Evolutionary conservation across 2,888 invertebrate genomes (phyloP), one percentile per base, ranked within the genome.

Genomic region (Meandrusa payeni): DNA sequence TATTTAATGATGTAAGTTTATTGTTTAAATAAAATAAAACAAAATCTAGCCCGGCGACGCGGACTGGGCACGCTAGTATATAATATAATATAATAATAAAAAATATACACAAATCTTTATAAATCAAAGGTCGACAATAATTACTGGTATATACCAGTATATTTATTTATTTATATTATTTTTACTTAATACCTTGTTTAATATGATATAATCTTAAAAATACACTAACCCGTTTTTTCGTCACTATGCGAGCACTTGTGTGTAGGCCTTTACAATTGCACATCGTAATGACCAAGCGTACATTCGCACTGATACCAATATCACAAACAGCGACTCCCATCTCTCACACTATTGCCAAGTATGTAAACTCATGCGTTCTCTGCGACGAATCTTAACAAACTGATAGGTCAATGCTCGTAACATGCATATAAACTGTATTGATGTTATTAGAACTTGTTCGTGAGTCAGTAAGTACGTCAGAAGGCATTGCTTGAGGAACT

Each of bases 361-460:
- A 22, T 48, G 44, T 23, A 23, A 33, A 46, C 27, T 31, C 44
- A 61, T 69, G 51, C 60, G 65, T 59, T 55, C 38, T 51, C 61
- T 37, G 27, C 61, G 54, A 63, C 28, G 59, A 48, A 45, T 59
- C 50, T 49, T 46, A 54, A 54, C 49, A 56, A 51, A 75, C 74
- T 76, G 66, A 61, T 59, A 46, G 42, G 48, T 43, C 52, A 53
- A 47, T 54, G 57, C 59, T 59, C 55, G 63, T 61, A 64, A 59
- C 60, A 64, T 60, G 56, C 66, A 55, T 39, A 41, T 32, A 47
- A 46, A 54, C 54, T 55, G 50, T 58, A 63, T 56, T 52, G 42
- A 56, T 59, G 50, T 61, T 67, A 66, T 63, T 61, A 56, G 61
- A 67, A 64, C 57, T 47, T 53, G 47, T 59, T 51, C 41, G 44